phyloP scores from a whole-genome alignment of 2,888 invertebrate genomes.

The Cancer borealis region DNA sequence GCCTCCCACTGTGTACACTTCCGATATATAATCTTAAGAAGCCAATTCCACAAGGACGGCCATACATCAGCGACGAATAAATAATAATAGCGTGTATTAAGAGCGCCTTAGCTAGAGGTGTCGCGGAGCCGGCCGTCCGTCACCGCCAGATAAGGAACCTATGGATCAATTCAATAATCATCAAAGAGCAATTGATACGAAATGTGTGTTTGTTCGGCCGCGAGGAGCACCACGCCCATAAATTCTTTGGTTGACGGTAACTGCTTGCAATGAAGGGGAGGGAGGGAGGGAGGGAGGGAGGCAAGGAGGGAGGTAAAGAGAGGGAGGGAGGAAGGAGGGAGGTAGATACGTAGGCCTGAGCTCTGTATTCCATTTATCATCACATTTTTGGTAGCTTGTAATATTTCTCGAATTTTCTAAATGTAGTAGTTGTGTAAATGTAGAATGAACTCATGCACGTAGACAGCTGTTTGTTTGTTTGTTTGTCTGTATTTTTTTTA shows the following conservation, averaged over 20 bases:
- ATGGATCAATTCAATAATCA: conserved; percentile 57
- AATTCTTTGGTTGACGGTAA: conserved; percentile 15
- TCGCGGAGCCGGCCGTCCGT: conserved; percentile 52
- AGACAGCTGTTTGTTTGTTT: neutral
- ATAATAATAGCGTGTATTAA: conserved; percentile 60
- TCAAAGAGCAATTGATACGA: conserved; percentile 49
- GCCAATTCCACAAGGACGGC: conserved; percentile 49
- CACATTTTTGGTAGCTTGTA: conserved; percentile 16
- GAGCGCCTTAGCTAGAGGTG: conserved; percentile 44
- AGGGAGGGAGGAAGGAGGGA: neutral
- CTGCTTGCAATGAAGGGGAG: conserved; percentile 31
- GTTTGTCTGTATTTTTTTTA: neutral
- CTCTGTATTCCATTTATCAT: conserved; percentile 12
- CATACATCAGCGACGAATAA: conserved; percentile 40
- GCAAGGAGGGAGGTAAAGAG: neutral
- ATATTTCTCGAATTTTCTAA: conserved; percentile 24
- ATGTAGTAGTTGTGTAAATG: conserved; percentile 33
- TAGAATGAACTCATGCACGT: neutral
- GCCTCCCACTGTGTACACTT: neutral
- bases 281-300: conserved; percentile 43
- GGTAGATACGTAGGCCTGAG: conserved; percentile 21
- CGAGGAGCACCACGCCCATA: conserved; percentile 44
- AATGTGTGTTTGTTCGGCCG: conserved; percentile 48
- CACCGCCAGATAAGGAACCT: conserved; percentile 41
- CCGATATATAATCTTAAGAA: conserved; percentile 25